A percentile compares a stretch with the other conserved stretches of the same genome.
Conservation (phyloP, 2,888 invertebrate genomes). For the Podabrus alpinus region DNA sequence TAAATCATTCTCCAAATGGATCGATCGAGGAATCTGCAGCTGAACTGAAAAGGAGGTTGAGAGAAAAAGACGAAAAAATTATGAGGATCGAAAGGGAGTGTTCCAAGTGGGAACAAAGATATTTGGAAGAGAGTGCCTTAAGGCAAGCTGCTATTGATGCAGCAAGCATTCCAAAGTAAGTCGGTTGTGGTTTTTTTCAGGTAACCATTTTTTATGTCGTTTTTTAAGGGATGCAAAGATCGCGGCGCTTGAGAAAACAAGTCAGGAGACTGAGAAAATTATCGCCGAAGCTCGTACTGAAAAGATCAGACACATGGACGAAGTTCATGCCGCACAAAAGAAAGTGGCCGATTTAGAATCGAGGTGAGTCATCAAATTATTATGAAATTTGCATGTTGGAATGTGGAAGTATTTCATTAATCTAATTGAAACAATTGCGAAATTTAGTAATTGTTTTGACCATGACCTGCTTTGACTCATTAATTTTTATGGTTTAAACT, state of each 20-base stretch:
- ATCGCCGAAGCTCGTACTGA: constrained; percentile 86
- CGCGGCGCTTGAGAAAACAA: constrained; percentile 81
- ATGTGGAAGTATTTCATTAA: not conserved
- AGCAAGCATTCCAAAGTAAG: constrained; percentile 73
- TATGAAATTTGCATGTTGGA: not conserved
- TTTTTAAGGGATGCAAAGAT: constrained; percentile 76
- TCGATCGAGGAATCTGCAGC: constrained; percentile 61
- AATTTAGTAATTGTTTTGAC: not conserved
- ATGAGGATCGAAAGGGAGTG: constrained; percentile 79
- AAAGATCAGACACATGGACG: constrained; percentile 87
- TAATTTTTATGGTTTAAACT: not conserved
- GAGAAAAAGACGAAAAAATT: constrained; percentile 73
- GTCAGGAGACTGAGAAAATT: constrained; percentile 80
- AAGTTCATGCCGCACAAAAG: constrained; percentile 82
- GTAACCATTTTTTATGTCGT: not conserved
- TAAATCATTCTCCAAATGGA: constrained; percentile 47
- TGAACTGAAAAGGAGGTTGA: constrained; percentile 66
- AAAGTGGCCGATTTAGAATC: constrained; percentile 85
- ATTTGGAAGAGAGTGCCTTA: constrained; percentile 79
- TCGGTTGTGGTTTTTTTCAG: constrained; percentile 25
- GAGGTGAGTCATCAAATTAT: constrained; percentile 59
- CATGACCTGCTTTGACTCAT: not conserved
- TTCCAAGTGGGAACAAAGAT: constrained; percentile 85
- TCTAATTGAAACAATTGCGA: constrained; percentile 6
- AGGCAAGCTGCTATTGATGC: constrained; percentile 82